These are phyloP conservation scores for Acropora tenuis DNA, from an alignment of 64 coral and sea anemone species.

Conservation along the genomic window DNA sequence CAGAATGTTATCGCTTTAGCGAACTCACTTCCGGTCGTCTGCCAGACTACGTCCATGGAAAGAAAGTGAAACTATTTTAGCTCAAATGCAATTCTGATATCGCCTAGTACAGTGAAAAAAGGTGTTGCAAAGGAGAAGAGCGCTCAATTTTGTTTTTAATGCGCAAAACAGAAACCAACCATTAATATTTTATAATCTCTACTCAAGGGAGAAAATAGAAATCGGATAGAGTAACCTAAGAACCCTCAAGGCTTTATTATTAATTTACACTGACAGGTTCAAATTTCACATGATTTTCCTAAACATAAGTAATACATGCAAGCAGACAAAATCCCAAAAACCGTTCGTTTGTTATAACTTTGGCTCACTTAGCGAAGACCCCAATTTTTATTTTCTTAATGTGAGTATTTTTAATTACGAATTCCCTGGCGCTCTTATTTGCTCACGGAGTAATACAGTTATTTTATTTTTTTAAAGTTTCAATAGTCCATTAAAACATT, in stretches of 20 bases:
- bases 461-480: neutral
- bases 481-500: too few relatives aligned
- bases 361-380: neutral
- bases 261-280: neutral
- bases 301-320: neutral
- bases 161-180: neutral
- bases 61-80: neutral
- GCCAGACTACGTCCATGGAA: slow-evolving; percentile 9
- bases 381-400: neutral
- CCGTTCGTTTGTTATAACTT: neutral
- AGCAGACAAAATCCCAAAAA: neutral
- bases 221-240: neutral
- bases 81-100: neutral
- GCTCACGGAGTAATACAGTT: neutral
- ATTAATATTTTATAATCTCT: neutral
- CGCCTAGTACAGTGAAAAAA: too few relatives aligned
- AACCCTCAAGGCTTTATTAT: neutral
- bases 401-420: neutral
- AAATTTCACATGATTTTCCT: neutral
- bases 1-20: neutral
- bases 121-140: too few relatives aligned
- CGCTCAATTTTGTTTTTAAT: too few relatives aligned
- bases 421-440: neutral
- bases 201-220: neutral
- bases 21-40: slow-evolving; percentile 53